Percentiles rank a stretch among this genome's conserved stretches.
Evolutionary conservation across 2,113 vertebrate genomes (phyloP).

Genomic region (Grammomys dolichurus): DNA sequence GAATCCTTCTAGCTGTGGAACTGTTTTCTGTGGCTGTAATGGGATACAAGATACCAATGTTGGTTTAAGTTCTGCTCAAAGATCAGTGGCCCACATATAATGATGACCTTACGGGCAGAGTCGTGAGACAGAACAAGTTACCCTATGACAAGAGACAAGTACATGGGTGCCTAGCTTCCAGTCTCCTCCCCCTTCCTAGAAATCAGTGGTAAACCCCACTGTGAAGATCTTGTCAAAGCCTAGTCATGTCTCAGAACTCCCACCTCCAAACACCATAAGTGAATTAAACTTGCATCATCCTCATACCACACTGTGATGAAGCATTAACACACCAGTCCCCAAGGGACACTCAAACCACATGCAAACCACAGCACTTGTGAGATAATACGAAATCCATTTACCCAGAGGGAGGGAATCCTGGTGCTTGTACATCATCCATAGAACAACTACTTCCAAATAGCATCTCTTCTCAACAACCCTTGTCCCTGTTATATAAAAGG

Average conservation of each 20-base stretch:
- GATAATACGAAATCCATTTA: not conserved
- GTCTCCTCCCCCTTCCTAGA: not conserved
- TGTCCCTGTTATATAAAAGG: not conserved
- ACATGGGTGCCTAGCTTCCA: not conserved
- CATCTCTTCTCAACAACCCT: not conserved
- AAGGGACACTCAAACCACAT: not conserved
- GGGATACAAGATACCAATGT: not conserved
- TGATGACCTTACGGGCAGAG: no score
- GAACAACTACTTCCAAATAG: not conserved
- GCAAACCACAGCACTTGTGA: not conserved
- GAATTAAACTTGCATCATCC: not conserved
- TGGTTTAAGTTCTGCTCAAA: not conserved
- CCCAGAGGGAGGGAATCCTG: not conserved
- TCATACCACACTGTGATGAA: not conserved
- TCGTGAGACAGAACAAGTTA: no score
- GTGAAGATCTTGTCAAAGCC: not conserved
- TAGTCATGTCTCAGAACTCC: no score
- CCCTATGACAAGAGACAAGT: not conserved
- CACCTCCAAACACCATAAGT: not conserved
- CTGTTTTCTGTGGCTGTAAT: not conserved
- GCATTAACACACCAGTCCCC: not conserved
- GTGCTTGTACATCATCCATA: no score
- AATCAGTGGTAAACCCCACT: not conserved
- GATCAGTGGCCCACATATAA: no score
- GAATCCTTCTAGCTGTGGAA: not conserved